Base-by-base conservation (phyloP, 2,888 invertebrate genomes). In the Euspilapteryx auroguttella region DNA sequence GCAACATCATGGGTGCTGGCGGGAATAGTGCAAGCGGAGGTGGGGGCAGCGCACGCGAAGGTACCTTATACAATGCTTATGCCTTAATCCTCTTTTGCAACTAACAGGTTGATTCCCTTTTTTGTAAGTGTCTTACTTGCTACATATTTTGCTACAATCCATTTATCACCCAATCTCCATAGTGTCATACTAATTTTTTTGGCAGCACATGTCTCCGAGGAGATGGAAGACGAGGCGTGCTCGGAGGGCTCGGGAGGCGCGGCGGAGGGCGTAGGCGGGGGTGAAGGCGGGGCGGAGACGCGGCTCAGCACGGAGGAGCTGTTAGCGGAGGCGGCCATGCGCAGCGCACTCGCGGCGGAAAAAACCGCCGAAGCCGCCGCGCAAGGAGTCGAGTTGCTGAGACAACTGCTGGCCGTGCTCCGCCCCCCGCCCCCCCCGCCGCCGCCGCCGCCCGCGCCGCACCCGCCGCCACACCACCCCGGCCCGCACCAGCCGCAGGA, bases 361-460 rank as follows among this genome's bases (percentile, higher is more conserved):
- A 68, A 66, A 46, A 65, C 65, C 48, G 69, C 68, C 22, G 71
- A 68, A 45, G 58, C 68, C 28, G 65, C 57, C 11, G 36, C 49
- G 23, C 53, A 51, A 42, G 55, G 45, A 28, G 61, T 59, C 30
- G 49, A 52, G 28, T 39, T 61, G 35, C 45, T 65, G 37, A 53
- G 64, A 31, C 63, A 64, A 30, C 49, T 64, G 34, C 44, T 64
- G 41, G 36, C 47, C 11, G 84, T 88, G 27, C 64, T 57, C 33
- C 77, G 76, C 26, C 80, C 69, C 29, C 54, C 54, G 4, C 56
- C 59, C 0, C 87, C 87, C 48, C 34, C 38, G 10, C 42, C 27
- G 25, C 46, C 41, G 24, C 42, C 46, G 32, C 36, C 41, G 37
- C 43, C 38, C 37, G 43, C 42, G 33, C 20, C 20, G 26, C 31